Conservation (phyloP, 1,140 invertebrate species). For the Proctacanthus coquilletti region DNA sequence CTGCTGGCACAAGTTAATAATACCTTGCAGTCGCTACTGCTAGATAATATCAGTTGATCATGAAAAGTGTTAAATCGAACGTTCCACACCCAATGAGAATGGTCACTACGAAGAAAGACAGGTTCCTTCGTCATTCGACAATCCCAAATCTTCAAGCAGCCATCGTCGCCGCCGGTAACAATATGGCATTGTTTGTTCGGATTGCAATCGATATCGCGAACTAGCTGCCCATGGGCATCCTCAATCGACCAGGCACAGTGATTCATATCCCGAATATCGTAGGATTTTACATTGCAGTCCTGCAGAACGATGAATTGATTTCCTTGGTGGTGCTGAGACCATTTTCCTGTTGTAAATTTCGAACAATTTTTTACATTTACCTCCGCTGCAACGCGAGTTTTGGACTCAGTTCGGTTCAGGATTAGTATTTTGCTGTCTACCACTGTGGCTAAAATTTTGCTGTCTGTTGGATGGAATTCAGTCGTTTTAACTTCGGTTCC, state of each 20-base stretch:
- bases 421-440: slow-evolving; percentile 54
- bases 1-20: slow-evolving; percentile 73
- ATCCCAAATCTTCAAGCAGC: slow-evolving; percentile 91
- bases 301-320: slow-evolving; percentile 64
- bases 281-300: slow-evolving; percentile 71
- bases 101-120: slow-evolving; percentile 67
- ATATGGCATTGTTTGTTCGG: slow-evolving; percentile 90
- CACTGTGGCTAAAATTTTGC: slow-evolving; percentile 50
- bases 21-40: slow-evolving; percentile 87
- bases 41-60: slow-evolving; percentile 88
- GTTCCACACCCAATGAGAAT: slow-evolving; percentile 95
- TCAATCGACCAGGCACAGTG: slow-evolving; percentile 67
- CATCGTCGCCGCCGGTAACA: slow-evolving; percentile 90
- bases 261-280: slow-evolving; percentile 63
- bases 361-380: slow-evolving; percentile 44
- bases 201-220: slow-evolving; percentile 90
- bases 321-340: slow-evolving; percentile 86
- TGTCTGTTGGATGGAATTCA: slow-evolving; percentile 74
- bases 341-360: slow-evolving; percentile 70
- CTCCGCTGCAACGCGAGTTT: slow-evolving; percentile 30
- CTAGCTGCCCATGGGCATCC: slow-evolving; percentile 72
- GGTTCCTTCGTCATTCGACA: slow-evolving; percentile 65
- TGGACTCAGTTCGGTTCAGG: slow-evolving; percentile 36
- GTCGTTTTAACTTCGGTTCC: slow-evolving; percentile 55
- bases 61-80: slow-evolving; percentile 92